phyloP scores from a whole-genome alignment of 2,113 vertebrate genomes.

The Nipponia nippon region DNA sequence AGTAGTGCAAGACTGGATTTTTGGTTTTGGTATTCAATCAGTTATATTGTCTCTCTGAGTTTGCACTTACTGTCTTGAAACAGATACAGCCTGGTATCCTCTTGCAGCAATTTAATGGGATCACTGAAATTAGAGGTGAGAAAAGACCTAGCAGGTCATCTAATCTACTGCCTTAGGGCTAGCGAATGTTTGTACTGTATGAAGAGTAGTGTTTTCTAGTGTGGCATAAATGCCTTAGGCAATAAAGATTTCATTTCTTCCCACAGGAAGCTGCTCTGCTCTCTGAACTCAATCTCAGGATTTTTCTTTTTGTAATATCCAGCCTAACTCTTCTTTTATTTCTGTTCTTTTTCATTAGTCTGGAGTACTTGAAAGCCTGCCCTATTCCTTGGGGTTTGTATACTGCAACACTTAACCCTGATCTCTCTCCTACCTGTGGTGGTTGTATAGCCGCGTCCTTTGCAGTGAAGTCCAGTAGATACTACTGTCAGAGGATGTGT shows the following conservation, averaged over 20 bases:
- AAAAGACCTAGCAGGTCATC: background rate
- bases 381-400: background rate
- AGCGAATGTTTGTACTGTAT: background rate
- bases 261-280: background rate
- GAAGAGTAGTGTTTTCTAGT: background rate
- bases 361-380: background rate
- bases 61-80: background rate
- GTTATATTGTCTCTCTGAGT: background rate
- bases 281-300: background rate
- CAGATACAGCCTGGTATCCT: background rate
- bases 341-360: background rate
- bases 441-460: background rate
- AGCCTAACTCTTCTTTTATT: background rate
- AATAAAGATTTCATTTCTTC: background rate
- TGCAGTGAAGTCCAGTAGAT: background rate
- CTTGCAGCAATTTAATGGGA: background rate
- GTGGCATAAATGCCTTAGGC: background rate
- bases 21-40: background rate
- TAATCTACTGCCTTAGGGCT: background rate
- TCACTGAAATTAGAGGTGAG: background rate
- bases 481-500: fast-evolving
- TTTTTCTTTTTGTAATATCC: background rate
- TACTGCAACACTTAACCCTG: background rate
- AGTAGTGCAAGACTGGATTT: background rate
- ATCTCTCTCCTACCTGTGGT: background rate